These are phyloP conservation scores for Lysandra coridon DNA, from an alignment of 2,888 invertebrate genomes.

Conservation along the genomic window DNA sequence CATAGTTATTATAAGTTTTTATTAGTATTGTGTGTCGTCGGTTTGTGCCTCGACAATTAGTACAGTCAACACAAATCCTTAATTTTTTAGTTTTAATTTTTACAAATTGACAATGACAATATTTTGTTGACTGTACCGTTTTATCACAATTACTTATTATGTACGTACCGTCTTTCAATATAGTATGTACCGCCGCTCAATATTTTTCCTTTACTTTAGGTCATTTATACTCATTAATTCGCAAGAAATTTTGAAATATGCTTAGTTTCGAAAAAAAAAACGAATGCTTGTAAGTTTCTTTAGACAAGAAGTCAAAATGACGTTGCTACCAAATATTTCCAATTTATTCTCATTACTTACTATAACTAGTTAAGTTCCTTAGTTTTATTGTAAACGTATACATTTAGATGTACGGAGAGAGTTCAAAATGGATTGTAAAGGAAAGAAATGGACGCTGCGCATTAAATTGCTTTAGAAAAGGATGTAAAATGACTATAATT, in stretches of 20 bases:
- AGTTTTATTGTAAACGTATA: slow-evolving; percentile 49
- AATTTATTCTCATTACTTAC: slow-evolving; percentile 50
- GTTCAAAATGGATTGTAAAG: slow-evolving; percentile 28
- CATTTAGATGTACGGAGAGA: slow-evolving; percentile 34
- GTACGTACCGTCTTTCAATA: not conserved
- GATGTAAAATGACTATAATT: not conserved
- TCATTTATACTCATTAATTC: not conserved
- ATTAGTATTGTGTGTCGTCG: not conserved
- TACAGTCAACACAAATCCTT: slow-evolving; percentile 23
- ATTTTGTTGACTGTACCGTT: slow-evolving; percentile 24
- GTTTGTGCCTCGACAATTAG: not conserved
- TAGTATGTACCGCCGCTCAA: slow-evolving; percentile 8
- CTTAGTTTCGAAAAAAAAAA: not conserved
- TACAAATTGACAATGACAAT: slow-evolving; percentile 22
- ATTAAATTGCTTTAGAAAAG: not conserved
- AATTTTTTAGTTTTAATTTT: slow-evolving; percentile 5
- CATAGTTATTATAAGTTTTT: not conserved
- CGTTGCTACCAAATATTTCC: slow-evolving; percentile 52
- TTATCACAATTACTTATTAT: not conserved
- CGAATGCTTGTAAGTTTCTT: slow-evolving; percentile 1
- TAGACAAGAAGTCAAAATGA: slow-evolving; percentile 33
- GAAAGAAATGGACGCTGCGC: slow-evolving; percentile 21
- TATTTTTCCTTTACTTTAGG: not conserved
- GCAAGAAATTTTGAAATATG: not conserved
- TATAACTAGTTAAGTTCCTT: slow-evolving; percentile 42